Base-by-base conservation (phyloP, 2,888 invertebrate species). In the Leptinotarsa tumamoca region DNA sequence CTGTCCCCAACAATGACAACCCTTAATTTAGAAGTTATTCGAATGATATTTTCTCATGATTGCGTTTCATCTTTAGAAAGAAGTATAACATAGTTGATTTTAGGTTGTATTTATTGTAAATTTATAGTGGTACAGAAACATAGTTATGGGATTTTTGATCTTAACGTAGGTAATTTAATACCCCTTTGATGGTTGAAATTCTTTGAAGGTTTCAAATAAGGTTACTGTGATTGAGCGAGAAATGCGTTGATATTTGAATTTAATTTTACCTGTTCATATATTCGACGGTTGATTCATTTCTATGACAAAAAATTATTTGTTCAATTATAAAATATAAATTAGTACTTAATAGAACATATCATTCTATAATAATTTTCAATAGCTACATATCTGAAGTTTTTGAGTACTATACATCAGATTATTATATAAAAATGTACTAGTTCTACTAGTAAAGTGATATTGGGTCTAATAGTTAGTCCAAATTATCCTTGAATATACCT, bases 21-120 rank as follows among this genome's bases (percentile, higher is more conserved):
- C 87, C 88, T 88, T 87, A 87, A 88, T 88, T 88, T 87, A 85
- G 87, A 87, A 86, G 86, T 85, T 85, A 87, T 87, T 86, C 85
- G 85, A 85, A 86, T 87, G 87, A 87, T 87, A 87, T 87, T 88
- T 88, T 88, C 88, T 87, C 88, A 88, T 85, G 87, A 80, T 78
- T 77, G 68, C 67, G 76, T 68, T 73, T 71, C 75, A 67, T 71
- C 63, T 74, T 76, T 15, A 43, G 63, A 77, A 71, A 77, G 66
- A 61, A 74, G 70, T 43, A 75, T 72, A 58, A 74, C 75, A 74
- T 73, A 72, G 73, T 71, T 58, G 68, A 73, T 18, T 73, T 68
- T 54, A 68, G 76, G 71, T 73, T 71, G 74, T 69, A 73, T 73
- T 71, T 69, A 70, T 74, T 71, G 73, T 56, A 73, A 76, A 72